Percentiles rank a stretch among this genome's conserved stretches.
Evolutionary conservation across 2,888 invertebrate species (phyloP).

Genomic region (Euplexia lucipara): DNA sequence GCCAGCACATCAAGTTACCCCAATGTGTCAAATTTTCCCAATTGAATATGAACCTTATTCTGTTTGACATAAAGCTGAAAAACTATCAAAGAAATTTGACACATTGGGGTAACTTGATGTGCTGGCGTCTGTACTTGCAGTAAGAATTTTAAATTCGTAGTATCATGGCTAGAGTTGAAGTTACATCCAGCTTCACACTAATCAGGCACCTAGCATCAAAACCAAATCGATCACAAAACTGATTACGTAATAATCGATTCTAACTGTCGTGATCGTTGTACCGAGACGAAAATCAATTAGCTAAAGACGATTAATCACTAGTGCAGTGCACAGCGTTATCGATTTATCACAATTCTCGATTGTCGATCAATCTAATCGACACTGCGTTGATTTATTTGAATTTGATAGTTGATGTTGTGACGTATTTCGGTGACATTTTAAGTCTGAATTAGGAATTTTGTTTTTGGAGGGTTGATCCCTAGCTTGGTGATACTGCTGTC

Average conservation of each 20-base stretch:
- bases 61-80: no score
- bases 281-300: constrained; percentile 70
- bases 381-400: constrained; percentile 60
- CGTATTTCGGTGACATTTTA: constrained; percentile 30
- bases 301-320: constrained; percentile 72
- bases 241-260: constrained; percentile 64
- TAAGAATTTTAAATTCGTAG: neutral
- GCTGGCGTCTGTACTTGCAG: no score
- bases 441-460: constrained; percentile 8
- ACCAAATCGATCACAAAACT: constrained; percentile 54
- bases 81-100: no score
- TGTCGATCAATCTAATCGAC: constrained; percentile 71
- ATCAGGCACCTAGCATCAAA: constrained; percentile 23
- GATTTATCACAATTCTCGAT: constrained; percentile 73
- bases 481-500: no score
- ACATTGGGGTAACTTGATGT: no score
- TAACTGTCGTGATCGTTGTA: constrained; percentile 53
- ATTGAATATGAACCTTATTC: no score
- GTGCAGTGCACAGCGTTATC: constrained; percentile 63
- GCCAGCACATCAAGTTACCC: no score
- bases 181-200: neutral
- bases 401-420: constrained; percentile 53
- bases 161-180: neutral
- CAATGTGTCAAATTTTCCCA: no score
- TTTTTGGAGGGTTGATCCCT: neutral